Base-by-base conservation (phyloP, 2,113 vertebrate genomes). In the Engraulis encrasicolus region DNA sequence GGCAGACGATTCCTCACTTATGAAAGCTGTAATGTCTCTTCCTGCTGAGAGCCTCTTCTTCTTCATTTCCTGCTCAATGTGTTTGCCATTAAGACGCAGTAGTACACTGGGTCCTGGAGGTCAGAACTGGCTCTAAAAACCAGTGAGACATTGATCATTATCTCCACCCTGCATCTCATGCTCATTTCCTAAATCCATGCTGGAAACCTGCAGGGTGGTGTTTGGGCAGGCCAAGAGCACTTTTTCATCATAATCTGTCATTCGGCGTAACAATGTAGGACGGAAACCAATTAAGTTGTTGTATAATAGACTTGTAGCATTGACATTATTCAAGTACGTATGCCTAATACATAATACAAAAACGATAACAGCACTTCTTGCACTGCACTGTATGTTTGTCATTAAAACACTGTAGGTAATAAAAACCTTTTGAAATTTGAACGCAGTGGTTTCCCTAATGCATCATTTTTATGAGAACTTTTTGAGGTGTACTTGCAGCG, bases 11-110 rank as follows among this genome's bases (percentile, higher is more conserved):
- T 74, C 66, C 66, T 74, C 31, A 74, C 27, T 2, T 74, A 6
- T 34, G 23, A 31, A 66, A 27, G 58, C 15, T 74, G 27, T 74
- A 34, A 34, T 74, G 66, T 74, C 66, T 74, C 27, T 74, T 74
- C 66, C 31, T 74, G 31, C 66, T 74, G 50, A 79, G 81, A 37
- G 78, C 80, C 40, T 85, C 66, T 11, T 77, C 36, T 49, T 38
- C 66, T 87, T 86, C 83, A 89, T 87, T 87, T 86, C 86, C 85
- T 82, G 81, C 81, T 31, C 58, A 85, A 82, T 85, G 79, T 89
- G 86, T 82, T 85, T 87, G 74, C 54, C 81, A 87, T 87, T 89
- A 83, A 34, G 82, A 84, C 17, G 31, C 79, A 58, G 58, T 45
- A 11, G 45, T 31, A 66, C 6, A 48, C 81, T 58, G 77, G 82